Evolutionary conservation across 2,888 invertebrate genomes (phyloP).

Genomic region (Embidobia sp.): DNA sequence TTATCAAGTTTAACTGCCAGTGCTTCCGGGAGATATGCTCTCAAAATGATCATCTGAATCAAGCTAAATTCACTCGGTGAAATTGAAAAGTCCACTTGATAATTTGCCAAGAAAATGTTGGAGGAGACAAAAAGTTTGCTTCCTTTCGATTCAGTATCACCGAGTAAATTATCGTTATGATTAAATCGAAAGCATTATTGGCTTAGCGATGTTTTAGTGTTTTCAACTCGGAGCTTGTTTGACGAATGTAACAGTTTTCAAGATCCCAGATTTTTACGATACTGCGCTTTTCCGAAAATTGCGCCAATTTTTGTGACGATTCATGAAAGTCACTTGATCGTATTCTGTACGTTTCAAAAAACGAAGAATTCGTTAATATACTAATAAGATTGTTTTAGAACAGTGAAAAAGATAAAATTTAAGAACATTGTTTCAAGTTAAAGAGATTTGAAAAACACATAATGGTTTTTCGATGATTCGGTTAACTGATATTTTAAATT

Average conservation of each 20-base stretch:
- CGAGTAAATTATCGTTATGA: constrained; percentile 34
- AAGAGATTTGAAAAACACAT: no score
- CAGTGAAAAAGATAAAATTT: no score
- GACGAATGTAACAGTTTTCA: constrained; percentile 11
- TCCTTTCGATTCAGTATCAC: constrained; percentile 14
- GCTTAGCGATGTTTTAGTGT: constrained; percentile 14
- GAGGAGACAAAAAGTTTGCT: constrained; percentile 29
- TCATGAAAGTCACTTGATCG: no score
- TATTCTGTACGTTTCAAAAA: no score
- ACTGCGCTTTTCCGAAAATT: no score
- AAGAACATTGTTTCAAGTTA: no score
- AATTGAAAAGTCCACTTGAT: constrained; percentile 53
- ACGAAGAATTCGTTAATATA: no score
- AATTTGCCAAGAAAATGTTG: constrained; percentile 53
- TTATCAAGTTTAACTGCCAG: constrained; percentile 14
- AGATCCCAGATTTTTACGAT: background rate
- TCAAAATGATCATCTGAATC: constrained; percentile 37
- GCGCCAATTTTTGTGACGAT: no score
- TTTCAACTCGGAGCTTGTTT: background rate
- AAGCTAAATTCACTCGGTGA: constrained; percentile 34
- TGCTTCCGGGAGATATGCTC: constrained; percentile 19
- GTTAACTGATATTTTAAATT: no score
- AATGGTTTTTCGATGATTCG: no score
- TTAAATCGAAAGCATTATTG: constrained; percentile 33
- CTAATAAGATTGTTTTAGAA: no score